phyloP scores from a whole-genome alignment of 1,140 invertebrate species.

The Pseudomyrmex dendroicus region DNA sequence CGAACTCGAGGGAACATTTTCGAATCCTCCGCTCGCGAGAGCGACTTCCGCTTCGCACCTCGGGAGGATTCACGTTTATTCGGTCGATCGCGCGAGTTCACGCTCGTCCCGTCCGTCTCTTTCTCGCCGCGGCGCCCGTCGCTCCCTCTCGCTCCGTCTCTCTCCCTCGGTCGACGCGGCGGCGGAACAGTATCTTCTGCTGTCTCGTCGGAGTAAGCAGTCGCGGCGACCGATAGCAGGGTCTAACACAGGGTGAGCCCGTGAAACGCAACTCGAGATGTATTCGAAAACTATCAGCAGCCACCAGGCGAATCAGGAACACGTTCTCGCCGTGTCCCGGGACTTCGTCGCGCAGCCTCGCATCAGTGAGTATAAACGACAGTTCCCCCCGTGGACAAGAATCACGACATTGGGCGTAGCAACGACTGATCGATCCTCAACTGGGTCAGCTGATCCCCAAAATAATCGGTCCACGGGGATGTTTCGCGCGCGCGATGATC shows the following conservation, averaged over 20 bases:
- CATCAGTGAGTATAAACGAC: slow-evolving; percentile 92
- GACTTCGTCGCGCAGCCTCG: slow-evolving; percentile 99
- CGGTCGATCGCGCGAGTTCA: neutral
- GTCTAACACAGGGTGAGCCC: slow-evolving; percentile 78
- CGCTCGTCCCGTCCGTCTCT: neutral
- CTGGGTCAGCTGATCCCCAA: slow-evolving; percentile 80
- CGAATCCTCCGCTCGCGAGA: too few species aligned
- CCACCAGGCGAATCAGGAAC: slow-evolving; percentile 89
- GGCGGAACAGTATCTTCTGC: slow-evolving; percentile 84
- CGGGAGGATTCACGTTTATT: too few species aligned
- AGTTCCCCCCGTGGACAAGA: neutral
- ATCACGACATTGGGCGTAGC: slow-evolving; percentile 78
- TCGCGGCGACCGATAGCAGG: slow-evolving; percentile 65
- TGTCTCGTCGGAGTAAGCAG: slow-evolving; percentile 81
- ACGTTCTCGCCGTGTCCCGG: slow-evolving; percentile 95
- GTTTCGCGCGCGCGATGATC: neutral
- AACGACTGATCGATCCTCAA: slow-evolving; percentile 78
- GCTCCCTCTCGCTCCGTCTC: slow-evolving; percentile 38
- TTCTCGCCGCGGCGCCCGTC: neutral
- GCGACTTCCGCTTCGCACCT: too few species aligned
- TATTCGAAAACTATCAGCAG: slow-evolving; percentile 81
- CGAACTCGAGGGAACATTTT: neutral
- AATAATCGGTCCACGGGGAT: neutral
- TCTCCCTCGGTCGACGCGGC: slow-evolving; percentile 80
- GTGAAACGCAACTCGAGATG: slow-evolving; percentile 75